Conservation (phyloP, 23 tunicate species). For the Styela plicata region DNA sequence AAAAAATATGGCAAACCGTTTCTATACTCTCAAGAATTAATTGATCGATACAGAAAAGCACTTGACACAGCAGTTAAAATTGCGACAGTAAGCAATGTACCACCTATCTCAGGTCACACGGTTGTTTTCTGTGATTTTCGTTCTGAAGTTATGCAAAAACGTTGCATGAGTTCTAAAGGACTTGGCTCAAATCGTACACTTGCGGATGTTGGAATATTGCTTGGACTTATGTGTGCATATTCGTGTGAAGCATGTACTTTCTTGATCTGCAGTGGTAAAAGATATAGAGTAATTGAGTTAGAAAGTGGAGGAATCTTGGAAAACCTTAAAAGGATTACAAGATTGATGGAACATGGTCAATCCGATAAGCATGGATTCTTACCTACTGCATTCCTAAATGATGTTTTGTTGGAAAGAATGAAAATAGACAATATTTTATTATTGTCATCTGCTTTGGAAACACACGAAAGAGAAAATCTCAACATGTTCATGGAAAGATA, state of each 20-base stretch:
- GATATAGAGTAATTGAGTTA: slow-evolving; percentile 19
- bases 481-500: slow-evolving; percentile 33
- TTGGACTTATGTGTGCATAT: slow-evolving; percentile 54
- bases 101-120: slow-evolving; percentile 56
- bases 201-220: slow-evolving; percentile 37
- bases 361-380: neutral
- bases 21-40: slow-evolving; percentile 12
- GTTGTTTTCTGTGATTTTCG: slow-evolving; percentile 46
- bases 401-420: slow-evolving; percentile 16
- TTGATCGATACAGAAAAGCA: slow-evolving; percentile 48
- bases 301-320: slow-evolving; percentile 61
- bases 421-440: slow-evolving; percentile 36
- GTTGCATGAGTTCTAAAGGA: slow-evolving; percentile 27
- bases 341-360: neutral
- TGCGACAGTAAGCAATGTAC: slow-evolving; percentile 38
- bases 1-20: slow-evolving; percentile 28
- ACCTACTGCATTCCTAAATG: slow-evolving; percentile 17
- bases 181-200: slow-evolving; percentile 35
- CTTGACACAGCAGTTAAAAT: slow-evolving; percentile 34
- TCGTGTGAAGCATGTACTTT: slow-evolving; percentile 48
- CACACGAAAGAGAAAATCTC: slow-evolving; percentile 2
- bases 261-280: slow-evolving; percentile 6
- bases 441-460: slow-evolving; percentile 18
- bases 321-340: slow-evolving; percentile 37
- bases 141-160: neutral